These are phyloP conservation scores for Melieria crassipennis DNA, from an alignment of 2,888 invertebrate genomes.

Conservation along the genomic window DNA sequence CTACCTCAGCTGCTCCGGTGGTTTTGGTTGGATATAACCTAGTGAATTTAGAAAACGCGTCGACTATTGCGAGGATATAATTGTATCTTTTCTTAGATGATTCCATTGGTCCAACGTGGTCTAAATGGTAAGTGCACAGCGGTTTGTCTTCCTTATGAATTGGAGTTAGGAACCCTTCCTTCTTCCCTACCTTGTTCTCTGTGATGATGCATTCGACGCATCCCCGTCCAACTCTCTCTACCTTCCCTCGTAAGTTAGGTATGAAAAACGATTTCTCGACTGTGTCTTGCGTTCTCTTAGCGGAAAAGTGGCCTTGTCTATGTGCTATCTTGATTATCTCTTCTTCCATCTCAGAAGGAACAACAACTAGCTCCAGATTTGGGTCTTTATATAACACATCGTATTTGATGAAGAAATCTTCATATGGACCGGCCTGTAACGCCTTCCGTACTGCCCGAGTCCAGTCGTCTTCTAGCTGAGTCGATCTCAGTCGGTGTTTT, in stretches of 20 bases:
- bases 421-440: slow-evolving; percentile 25
- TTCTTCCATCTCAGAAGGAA: slow-evolving; percentile 53
- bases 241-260: slow-evolving; percentile 34
- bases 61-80: slow-evolving; percentile 49
- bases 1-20: slow-evolving; percentile 48
- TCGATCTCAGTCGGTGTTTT: slow-evolving; percentile 20
- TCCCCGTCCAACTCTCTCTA: slow-evolving; percentile 30
- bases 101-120: slow-evolving; percentile 37
- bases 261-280: slow-evolving; percentile 38
- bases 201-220: slow-evolving; percentile 39
- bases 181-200: slow-evolving; percentile 33
- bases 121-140: slow-evolving; percentile 30
- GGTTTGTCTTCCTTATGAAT: slow-evolving; percentile 38
- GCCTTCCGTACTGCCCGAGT: slow-evolving; percentile 30
- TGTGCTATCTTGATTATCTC: slow-evolving; percentile 57
- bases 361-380: slow-evolving; percentile 44
- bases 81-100: slow-evolving; percentile 45
- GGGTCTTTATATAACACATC: slow-evolving; percentile 28
- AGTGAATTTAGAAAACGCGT: slow-evolving; percentile 51
- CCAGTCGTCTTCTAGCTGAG: slow-evolving; percentile 23
- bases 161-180: slow-evolving; percentile 34
- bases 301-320: slow-evolving; percentile 38
- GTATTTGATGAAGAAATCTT: slow-evolving; percentile 34
- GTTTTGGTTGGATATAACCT: slow-evolving; percentile 56
- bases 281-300: slow-evolving; percentile 33